Conservation (phyloP, 2,797 vertebrate species). For the Leucoraja ocellata region DNA sequence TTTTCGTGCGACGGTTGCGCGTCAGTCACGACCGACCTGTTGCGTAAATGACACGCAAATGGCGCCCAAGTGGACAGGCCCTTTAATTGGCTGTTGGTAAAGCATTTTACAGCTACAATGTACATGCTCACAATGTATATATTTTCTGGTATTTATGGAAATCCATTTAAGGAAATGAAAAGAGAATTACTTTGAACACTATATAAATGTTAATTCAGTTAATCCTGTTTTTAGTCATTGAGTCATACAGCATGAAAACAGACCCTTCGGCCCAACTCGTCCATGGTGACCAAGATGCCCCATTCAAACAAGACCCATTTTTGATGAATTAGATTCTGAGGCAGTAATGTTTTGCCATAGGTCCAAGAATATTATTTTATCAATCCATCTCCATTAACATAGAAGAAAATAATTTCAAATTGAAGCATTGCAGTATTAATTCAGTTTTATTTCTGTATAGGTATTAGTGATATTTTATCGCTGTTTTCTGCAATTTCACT, state of each 20-base stretch:
- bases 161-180: not conserved
- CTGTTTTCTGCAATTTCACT: not conserved
- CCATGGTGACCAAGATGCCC: too few relatives aligned
- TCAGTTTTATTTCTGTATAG: not conserved
- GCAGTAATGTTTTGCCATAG: not conserved
- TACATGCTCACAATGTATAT: too few relatives aligned
- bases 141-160: not conserved
- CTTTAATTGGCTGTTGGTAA: not conserved
- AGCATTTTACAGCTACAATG: not conserved
- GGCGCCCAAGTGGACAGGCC: too few relatives aligned
- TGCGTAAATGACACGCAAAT: too few relatives aligned
- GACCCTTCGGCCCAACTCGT: too few relatives aligned
- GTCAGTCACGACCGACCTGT: too few relatives aligned
- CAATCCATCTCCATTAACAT: not conserved
- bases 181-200: not conserved
- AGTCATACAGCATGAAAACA: too few relatives aligned
- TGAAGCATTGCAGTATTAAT: not conserved
- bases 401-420: not conserved
- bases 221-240: not conserved
- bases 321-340: not conserved
- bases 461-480: not conserved
- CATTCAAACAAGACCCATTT: not conserved
- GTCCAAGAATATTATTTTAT: not conserved
- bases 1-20: too few relatives aligned
- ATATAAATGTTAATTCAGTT: not conserved